Evolutionary conservation across 64 coral and sea anemone genomes (phyloP), one percentile per base, ranked within the genome.

Genomic region (Actinia tenebrosa): DNA sequence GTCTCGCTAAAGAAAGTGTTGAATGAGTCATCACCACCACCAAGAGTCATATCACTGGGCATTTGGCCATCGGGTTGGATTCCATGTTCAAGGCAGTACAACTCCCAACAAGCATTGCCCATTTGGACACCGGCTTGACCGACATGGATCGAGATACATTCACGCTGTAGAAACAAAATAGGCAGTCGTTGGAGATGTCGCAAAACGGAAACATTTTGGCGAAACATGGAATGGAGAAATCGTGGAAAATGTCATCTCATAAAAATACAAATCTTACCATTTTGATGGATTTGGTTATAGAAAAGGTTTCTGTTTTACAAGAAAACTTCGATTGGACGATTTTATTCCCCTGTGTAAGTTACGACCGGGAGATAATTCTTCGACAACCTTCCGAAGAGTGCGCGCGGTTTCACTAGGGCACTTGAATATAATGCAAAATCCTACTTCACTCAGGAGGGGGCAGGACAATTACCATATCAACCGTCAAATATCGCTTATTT

Each of bases 81-180:
- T 14, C 93, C 93, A 84, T 91, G 93, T 85, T 94, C 91, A 55
- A 93, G 83, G 44, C 91, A 93, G 63, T 93, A 93, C 43, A 93
- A 46, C 69, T 93, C 91, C 93, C 93, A 90, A 71, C 93, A 95
- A 45, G 93, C 93, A 60, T 91, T 95, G 44, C 93, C 93, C 45
- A 94, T 91, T 50, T 93, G 92, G 56, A 89, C 83, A n/a, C 92
- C 92, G 16, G 92, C 92, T 91, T 95, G 93, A 23, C 93, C 91
- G 23, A 93, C 88, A 54, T 93, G 91, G 14, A 94, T 10, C 42
- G 93, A 94, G 68, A 94, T 90, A 79, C 93, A 94, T 43, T 95
- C 90, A 77, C 91, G 86, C 91, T 93, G 45, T 60, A 89, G 56
- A 17, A 77, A 17, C 46, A 72, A 77, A 86, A 64, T 18, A 18